These are phyloP conservation scores for Acanthopagrus latus DNA, from an alignment of 2,797 vertebrate species.

Conservation along the genomic window DNA sequence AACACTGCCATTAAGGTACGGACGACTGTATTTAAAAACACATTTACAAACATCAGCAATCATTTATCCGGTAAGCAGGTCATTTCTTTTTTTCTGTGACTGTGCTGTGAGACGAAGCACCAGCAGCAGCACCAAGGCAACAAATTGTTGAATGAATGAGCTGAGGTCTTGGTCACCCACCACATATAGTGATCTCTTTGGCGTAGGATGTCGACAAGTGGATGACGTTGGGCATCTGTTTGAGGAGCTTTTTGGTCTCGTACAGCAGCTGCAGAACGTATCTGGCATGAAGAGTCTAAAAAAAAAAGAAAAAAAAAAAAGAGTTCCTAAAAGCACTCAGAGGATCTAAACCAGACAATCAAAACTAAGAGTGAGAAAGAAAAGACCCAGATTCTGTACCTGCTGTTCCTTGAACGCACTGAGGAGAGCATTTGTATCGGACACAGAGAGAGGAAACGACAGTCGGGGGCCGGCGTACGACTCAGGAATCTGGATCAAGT, in stretches of 20 bases:
- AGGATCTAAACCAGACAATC: neutral
- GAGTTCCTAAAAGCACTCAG: neutral
- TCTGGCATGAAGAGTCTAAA: slow-evolving; percentile 91
- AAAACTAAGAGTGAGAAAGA: neutral
- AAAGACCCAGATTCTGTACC: slow-evolving; percentile 64
- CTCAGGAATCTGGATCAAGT: slow-evolving; percentile 86
- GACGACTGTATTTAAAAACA: slow-evolving; percentile 40
- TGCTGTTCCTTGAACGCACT: slow-evolving; percentile 91
- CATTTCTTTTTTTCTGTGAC: slow-evolving; percentile 19
- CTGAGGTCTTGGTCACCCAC: slow-evolving; percentile 78
- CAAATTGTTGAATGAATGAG: neutral
- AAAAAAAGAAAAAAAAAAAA: accelerated
- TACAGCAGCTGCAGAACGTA: slow-evolving; percentile 93
- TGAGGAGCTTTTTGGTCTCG: slow-evolving; percentile 92
- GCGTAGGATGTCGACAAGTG: slow-evolving; percentile 89
- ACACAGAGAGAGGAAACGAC: slow-evolving; percentile 90
- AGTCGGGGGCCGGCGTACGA: slow-evolving; percentile 92
- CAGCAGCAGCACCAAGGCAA: neutral
- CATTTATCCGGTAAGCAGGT: slow-evolving; percentile 19
- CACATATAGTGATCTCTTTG: slow-evolving; percentile 94
- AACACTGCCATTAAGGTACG: slow-evolving; percentile 47
- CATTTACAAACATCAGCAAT: slow-evolving; percentile 29
- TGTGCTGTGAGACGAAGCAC: no score
- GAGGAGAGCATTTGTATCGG: slow-evolving; percentile 89
- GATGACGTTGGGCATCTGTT: slow-evolving; percentile 93